A percentile compares a stretch with the other conserved stretches of the same genome.
Evolutionary conservation across 2,888 invertebrate species (phyloP).

Genomic region (Latheticus oryzae): DNA sequence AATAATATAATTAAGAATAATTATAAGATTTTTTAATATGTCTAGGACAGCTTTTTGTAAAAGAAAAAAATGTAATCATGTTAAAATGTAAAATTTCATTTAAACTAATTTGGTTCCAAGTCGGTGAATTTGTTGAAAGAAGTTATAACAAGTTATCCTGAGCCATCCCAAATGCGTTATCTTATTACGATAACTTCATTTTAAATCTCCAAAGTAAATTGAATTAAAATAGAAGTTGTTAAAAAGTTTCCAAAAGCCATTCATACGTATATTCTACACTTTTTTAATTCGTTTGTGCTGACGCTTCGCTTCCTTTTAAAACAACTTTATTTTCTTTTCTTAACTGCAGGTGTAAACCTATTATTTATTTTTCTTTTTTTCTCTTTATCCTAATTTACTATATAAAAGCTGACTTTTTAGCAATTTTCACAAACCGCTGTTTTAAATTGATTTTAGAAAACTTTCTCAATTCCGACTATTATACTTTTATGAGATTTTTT

Average conservation of each 20-base stretch:
- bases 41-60: no score
- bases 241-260: slow-evolving; percentile 55
- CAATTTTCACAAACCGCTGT: slow-evolving; percentile 14
- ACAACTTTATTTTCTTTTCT: slow-evolving; percentile 23
- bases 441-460: slow-evolving; percentile 40
- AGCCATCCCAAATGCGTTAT: slow-evolving; percentile 54
- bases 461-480: slow-evolving; percentile 42
- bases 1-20: no score
- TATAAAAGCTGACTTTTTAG: slow-evolving; percentile 12
- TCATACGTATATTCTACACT: slow-evolving; percentile 49
- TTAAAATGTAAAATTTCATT: no score
- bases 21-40: no score
- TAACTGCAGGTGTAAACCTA: slow-evolving; percentile 26
- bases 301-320: slow-evolving; percentile 9
- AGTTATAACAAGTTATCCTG: slow-evolving; percentile 53
- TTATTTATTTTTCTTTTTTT: slow-evolving; percentile 21
- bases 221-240: slow-evolving; percentile 58
- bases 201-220: slow-evolving; percentile 55
- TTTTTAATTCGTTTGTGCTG: slow-evolving; percentile 40
- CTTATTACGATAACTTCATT: slow-evolving; percentile 57
- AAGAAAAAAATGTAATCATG: no score
- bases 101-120: slow-evolving; percentile 47
- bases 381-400: slow-evolving; percentile 40
- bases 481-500: slow-evolving; percentile 41
- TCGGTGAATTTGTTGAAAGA: slow-evolving; percentile 47